Conservation (phyloP, 2,797 vertebrate genomes). For the Bryconaethiops microstoma region DNA sequence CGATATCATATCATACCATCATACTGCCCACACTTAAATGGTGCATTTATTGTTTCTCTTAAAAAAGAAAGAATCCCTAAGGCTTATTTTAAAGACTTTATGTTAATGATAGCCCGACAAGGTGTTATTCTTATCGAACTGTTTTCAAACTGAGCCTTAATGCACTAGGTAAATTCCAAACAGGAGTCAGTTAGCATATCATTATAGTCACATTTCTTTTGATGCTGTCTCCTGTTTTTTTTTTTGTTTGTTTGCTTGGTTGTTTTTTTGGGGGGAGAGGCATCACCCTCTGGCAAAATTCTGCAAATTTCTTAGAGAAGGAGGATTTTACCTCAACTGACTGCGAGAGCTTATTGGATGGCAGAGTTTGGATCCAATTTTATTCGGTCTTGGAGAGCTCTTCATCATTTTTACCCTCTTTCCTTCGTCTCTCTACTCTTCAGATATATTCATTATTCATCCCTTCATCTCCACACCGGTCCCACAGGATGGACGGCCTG, state of each 20-base stretch:
- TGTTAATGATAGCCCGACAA: not conserved
- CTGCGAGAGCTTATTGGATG: conserved; percentile 32
- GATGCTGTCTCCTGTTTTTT: not conserved
- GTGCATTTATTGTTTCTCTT: no score
- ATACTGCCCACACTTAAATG: no score
- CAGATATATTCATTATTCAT: conserved; percentile 71
- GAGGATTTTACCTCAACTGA: conserved; percentile 25
- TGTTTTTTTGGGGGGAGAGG: not conserved
- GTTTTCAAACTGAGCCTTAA: not conserved
- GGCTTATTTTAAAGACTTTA: not conserved
- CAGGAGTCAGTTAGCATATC: not conserved
- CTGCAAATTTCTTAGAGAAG: conserved; percentile 28
- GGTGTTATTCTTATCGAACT: not conserved
- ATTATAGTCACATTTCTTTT: not conserved
- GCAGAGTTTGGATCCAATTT: conserved; percentile 35
- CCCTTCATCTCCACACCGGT: conserved; percentile 64
- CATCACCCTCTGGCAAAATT: not conserved
- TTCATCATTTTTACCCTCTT: conserved; percentile 50
- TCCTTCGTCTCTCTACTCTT: conserved; percentile 49
- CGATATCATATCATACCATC: no score
- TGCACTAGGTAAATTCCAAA: not conserved
- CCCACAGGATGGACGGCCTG: conserved; percentile 60
- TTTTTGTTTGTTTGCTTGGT: no score
- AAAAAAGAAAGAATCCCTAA: not conserved
- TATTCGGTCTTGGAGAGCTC: conserved; percentile 50